phyloP scores from a whole-genome alignment of 2,888 invertebrate genomes.

The Melieria crassipennis region DNA sequence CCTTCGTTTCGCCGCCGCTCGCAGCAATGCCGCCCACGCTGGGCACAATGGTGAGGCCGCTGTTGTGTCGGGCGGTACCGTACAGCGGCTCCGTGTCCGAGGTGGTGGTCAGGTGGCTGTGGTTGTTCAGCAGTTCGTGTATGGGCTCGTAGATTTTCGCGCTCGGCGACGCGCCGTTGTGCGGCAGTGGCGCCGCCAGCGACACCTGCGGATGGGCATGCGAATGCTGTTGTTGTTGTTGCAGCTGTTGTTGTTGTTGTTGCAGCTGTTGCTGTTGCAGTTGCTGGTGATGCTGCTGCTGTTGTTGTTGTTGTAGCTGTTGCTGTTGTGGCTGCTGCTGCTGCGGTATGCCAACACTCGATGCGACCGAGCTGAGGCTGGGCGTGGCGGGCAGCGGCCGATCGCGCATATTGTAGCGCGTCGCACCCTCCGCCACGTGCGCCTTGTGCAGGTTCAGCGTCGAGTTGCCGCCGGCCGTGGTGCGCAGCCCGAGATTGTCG shows the following conservation, averaged over 20 bases:
- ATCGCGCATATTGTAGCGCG: conserved; percentile 71
- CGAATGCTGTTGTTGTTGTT: conserved; percentile 51
- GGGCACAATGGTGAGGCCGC: conserved; percentile 59
- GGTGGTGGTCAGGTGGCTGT: conserved; percentile 45
- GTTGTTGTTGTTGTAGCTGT: conserved; percentile 48
- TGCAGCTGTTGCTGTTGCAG: conserved; percentile 65
- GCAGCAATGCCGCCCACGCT: conserved; percentile 68
- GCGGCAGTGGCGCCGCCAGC: conserved; percentile 53
- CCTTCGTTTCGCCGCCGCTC: conserved; percentile 68
- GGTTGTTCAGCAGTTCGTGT: conserved; percentile 59
- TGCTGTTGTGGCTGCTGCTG: conserved; percentile 48
- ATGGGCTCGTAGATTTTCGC: conserved; percentile 64
- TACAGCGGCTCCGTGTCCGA: conserved; percentile 63
- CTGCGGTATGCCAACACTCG: conserved; percentile 49
- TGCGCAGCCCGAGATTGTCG: conserved; percentile 85
- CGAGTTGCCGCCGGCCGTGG: conserved; percentile 88
- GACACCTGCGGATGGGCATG: conserved; percentile 65
- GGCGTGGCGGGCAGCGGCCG: conserved; percentile 75
- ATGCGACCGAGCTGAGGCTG: conserved; percentile 54
- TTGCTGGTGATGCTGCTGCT: conserved; percentile 55
- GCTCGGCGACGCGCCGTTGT: conserved; percentile 66
- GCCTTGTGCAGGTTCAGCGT: conserved; percentile 79
- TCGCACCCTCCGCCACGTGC: conserved; percentile 55
- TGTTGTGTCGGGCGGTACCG: conserved; percentile 54
- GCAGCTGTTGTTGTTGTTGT: conserved; percentile 50